Evolutionary conservation across 2,113 vertebrate genomes (phyloP), one percentile per base, ranked within the genome.

Genomic region (Odontesthes bonariensis): DNA sequence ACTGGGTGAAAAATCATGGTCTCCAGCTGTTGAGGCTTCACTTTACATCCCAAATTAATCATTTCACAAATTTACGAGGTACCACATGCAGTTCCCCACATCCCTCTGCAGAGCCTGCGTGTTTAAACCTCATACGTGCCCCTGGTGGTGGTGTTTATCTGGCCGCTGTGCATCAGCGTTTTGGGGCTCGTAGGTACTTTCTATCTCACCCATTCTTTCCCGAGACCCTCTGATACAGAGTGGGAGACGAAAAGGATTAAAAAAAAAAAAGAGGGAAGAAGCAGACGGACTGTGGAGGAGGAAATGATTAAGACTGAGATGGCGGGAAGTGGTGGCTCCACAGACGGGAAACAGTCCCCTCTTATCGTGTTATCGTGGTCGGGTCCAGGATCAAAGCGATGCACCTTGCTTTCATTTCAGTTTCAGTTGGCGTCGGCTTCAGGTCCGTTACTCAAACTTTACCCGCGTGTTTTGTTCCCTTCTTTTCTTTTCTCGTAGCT

Each of bases 341-440:
- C 23, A 75, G 79, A 85, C 81, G 83, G 83, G 90, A 90, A 92
- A 80, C 85, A 67, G 77, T 75, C 75, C 46, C 76, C 69, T 58
- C 71, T 86, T 87, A 89, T 86, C 71, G 20, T 64, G 76, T 91
- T 89, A 90, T 92, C 83, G 60, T 1, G 14, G 40, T 79, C 44
- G 68, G 53, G 62, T 66, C 66, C 49, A 61, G 75, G 72, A 88
- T 91, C 81, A 92, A 90, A 91, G 72, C 76, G 66, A 58, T 77
- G 68, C 81, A 85, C 73, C 86, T 82, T 80, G 74, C 82, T 82
- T 86, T 79, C 69, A 80, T 82, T 82, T n/a, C n/a, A n/a, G n/a
- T n/a, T n/a, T n/a, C n/a, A n/a, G n/a, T n/a, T n/a, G n/a, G n/a
- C 40, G 47, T 59, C 47, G 58, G 42, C 44, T 22, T 51, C n/a